Percentiles rank a stretch among this genome's conserved stretches.
Evolutionary conservation across 2,888 invertebrate species (phyloP).

Genomic region (Lithophane socia): DNA sequence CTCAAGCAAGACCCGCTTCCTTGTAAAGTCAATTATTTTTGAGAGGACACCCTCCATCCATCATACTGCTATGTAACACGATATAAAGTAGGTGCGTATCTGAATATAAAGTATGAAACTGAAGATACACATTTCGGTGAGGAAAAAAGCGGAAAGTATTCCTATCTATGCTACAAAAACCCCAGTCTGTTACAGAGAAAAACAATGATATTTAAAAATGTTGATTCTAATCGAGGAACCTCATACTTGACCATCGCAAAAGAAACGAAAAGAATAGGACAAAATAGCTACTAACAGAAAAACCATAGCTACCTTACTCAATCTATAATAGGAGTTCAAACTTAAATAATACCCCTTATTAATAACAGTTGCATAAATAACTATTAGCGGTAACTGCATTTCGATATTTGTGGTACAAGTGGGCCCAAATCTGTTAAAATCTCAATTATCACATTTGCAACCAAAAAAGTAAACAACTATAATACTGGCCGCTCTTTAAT

Average conservation of each 20-base stretch:
- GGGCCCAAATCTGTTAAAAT: background rate
- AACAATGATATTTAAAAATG: background rate
- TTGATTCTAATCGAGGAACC: background rate
- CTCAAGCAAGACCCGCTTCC: slow-evolving; percentile 17
- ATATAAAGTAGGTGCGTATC: background rate
- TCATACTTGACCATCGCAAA: background rate
- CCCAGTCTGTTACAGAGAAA: background rate
- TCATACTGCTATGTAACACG: slow-evolving; percentile 15
- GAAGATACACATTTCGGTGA: background rate
- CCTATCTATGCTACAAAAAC: background rate
- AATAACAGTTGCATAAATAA: too few species aligned
- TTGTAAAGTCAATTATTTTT: slow-evolving; percentile 44
- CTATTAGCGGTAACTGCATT: too few species aligned
- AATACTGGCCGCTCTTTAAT: background rate
- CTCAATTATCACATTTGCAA: background rate
- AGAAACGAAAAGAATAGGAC: background rate
- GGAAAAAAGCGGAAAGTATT: background rate
- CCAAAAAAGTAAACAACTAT: background rate
- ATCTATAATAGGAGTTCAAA: background rate
- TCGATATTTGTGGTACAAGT: background rate
- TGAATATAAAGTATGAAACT: slow-evolving; percentile 28
- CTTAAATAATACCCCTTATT: too few species aligned
- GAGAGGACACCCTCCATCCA: slow-evolving; percentile 41
- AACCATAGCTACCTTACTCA: background rate
- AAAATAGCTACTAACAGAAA: background rate